Evolutionary conservation across 2,797 vertebrate genomes (phyloP).

Genomic region (Typhlichthys eigenmanni): DNA sequence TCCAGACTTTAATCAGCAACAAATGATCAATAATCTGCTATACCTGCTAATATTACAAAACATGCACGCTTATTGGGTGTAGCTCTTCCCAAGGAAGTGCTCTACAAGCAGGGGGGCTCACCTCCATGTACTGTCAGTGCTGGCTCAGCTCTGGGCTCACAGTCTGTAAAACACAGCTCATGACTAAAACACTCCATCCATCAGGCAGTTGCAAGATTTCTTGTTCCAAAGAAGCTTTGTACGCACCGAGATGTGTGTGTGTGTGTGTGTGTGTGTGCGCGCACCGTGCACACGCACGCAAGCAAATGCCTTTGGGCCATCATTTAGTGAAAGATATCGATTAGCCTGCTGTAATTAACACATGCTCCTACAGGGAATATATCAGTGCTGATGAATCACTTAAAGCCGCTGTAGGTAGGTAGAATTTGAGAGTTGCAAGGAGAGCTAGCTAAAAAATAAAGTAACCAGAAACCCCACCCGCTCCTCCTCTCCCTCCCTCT

Average conservation of each 20-base stretch:
- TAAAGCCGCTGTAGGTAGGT: conserved; percentile 17
- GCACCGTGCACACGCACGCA: conserved; percentile 1
- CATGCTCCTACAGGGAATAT: conserved; percentile 53
- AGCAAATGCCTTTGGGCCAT: conserved; percentile 34
- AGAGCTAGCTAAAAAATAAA: too few relatives aligned
- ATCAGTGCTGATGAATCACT: conserved; percentile 60
- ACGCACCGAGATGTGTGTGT: not conserved
- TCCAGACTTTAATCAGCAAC: too few relatives aligned
- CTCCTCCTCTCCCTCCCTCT: too few relatives aligned
- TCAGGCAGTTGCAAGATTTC: conserved; percentile 61
- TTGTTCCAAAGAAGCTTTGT: conserved; percentile 33
- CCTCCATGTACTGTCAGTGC: conserved; percentile 42
- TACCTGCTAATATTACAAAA: too few relatives aligned
- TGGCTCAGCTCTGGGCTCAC: conserved; percentile 63
- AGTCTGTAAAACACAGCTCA: conserved; percentile 64
- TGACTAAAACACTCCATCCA: conserved; percentile 68
- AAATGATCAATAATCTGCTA: too few relatives aligned
- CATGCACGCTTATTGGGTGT: not conserved
- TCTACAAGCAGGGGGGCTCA: conserved; percentile 18
- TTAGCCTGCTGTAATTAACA: conserved; percentile 72
- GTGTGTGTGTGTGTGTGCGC: too few relatives aligned
- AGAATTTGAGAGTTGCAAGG: too few relatives aligned
- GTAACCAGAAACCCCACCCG: too few relatives aligned
- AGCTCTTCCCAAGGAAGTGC: conserved; percentile 3
- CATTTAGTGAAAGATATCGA: conserved; percentile 64